phyloP scores from a whole-genome alignment of 92 coral and sea anemone genomes.

The Zoanthus solanderi region DNA sequence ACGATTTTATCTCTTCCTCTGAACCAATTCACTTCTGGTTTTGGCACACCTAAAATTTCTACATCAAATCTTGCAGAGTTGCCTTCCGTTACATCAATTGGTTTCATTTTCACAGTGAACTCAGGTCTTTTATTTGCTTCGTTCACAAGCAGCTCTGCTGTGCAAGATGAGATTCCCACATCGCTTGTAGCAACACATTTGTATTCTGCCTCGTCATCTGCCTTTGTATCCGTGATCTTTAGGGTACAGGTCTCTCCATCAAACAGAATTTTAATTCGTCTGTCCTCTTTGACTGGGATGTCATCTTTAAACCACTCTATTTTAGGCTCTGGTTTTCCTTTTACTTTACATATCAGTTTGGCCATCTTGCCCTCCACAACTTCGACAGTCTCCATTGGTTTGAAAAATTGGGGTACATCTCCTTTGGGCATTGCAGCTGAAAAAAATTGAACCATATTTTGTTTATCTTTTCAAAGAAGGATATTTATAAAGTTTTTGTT shows the following conservation, averaged over 20 bases:
- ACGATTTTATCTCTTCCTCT: constrained; percentile 70
- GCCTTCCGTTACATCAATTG: constrained; percentile 75
- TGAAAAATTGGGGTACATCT: constrained; percentile 78
- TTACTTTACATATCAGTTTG: constrained; percentile 78
- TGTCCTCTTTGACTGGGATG: constrained; percentile 71
- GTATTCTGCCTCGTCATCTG: constrained; percentile 90
- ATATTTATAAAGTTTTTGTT: too few relatives aligned
- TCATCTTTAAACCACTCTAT: constrained; percentile 91
- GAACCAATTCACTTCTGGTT: constrained; percentile 88
- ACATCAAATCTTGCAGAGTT: constrained; percentile 79
- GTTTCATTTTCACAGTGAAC: constrained; percentile 81
- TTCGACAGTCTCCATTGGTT: constrained; percentile 75
- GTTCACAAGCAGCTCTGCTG: constrained; percentile 83
- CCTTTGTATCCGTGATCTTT: constrained; percentile 67
- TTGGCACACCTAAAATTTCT: constrained; percentile 72
- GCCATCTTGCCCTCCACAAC: constrained; percentile 84
- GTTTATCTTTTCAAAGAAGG: too few relatives aligned
- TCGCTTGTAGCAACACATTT: constrained; percentile 78
- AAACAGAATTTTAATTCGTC: constrained; percentile 72
- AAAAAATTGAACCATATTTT: background rate
- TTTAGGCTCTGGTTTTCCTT: constrained; percentile 79
- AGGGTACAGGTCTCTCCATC: constrained; percentile 80
- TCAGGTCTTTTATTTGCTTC: constrained; percentile 75
- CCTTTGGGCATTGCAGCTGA: constrained; percentile 71
- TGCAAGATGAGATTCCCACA: constrained; percentile 79